Conservation (phyloP, 2,888 invertebrate species). For the Cerceris rybyensis region DNA sequence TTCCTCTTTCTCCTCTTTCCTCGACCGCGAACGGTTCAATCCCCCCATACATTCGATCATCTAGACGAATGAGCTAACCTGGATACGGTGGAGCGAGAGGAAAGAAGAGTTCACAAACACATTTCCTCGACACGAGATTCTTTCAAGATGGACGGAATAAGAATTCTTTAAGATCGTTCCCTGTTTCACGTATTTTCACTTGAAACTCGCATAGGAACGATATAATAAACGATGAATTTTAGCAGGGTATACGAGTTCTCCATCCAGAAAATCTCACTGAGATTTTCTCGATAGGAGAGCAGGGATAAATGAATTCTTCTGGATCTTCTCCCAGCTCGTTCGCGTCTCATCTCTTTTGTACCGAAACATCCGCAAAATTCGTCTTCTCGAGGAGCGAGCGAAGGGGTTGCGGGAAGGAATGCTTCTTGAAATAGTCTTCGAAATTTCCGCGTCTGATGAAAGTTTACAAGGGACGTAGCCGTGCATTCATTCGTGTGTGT, state of each 20-base stretch:
- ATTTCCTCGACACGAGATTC: not conserved
- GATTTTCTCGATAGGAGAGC: not conserved
- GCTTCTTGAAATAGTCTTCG: not conserved
- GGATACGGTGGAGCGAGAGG: not conserved
- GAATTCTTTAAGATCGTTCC: not conserved
- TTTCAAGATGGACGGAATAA: conserved; percentile 3
- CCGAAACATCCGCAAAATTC: not conserved
- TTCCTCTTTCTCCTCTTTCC: conserved; percentile 18
- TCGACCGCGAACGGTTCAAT: not conserved
- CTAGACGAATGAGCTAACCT: not conserved
- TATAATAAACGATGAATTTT: not conserved
- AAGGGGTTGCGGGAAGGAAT: not conserved
- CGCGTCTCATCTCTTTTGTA: not conserved
- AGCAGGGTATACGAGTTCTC: not conserved
- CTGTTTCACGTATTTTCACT: not conserved
- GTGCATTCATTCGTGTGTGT: conserved; percentile 3
- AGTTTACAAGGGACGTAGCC: conserved; percentile 4
- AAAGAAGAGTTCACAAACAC: not conserved
- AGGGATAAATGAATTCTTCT: not conserved
- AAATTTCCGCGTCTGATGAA: not conserved
- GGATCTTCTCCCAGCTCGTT: not conserved
- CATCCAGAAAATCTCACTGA: not conserved
- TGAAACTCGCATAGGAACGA: not conserved
- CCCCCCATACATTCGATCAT: not conserved
- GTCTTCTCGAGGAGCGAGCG: conserved; percentile 12